Evolutionary conservation across 2,113 vertebrate genomes (phyloP), one percentile per base, ranked within the genome.

Genomic region (Turnix velox): DNA sequence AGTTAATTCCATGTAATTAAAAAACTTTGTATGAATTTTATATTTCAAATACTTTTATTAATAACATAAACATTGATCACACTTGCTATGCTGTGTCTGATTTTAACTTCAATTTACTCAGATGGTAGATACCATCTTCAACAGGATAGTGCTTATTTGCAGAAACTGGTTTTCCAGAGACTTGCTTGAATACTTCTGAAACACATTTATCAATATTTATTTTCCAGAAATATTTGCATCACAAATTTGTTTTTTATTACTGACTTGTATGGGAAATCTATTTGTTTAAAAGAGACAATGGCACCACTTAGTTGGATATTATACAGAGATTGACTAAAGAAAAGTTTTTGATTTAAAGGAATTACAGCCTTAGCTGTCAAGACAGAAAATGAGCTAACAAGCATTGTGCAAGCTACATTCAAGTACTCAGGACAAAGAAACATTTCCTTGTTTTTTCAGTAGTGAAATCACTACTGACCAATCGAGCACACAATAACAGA

Each of bases 381-480:
- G 77, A 63, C 15, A 83, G 27, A 68, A 42, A 75, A 93, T 84
- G 40, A 75, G 46, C 48, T 84, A 91, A 68, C 14, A 75, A 79
- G 20, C 23, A 76, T 49, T 66, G 66, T 76, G 48, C 46, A 92
- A 79, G 8, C 17, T 87, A 23, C 51, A 45, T 25, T 66, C 42
- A 35, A 61, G 33, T 49, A 90, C 75, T 46, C 45, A 40, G 48
- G 58, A 87, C 39, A 89, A 92, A 92, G 62, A 62, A 79, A 62
- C 9, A 84, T 78, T 57, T 94, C 62, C n/a, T 88, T 81, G 48
- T 92, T 90, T 68, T 92, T 88, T 93, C 37, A 80, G 65, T 88
- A 74, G 88, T 88, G 88, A 94, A 84, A 81, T 95, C 93, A 93
- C 73, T 75, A 84, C 45, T 52, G 40, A 81, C 37, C 40, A 81